Percentiles rank a stretch among this genome's conserved stretches.
phyloP scores from a whole-genome alignment of 2,888 invertebrate species.

The Phaonia tiefii region DNA sequence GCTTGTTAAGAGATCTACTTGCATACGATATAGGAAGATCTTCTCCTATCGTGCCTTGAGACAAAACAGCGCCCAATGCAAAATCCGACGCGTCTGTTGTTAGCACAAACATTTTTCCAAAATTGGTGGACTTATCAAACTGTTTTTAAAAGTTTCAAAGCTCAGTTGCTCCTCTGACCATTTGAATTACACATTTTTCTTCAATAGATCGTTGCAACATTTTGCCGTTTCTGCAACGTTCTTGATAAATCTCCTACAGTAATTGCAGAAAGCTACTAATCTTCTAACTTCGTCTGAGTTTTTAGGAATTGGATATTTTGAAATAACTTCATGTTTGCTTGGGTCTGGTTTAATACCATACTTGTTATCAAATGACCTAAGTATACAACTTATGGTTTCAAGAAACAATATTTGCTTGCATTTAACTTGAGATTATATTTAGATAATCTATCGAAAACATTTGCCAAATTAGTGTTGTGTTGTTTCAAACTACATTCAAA shows the following conservation, averaged over 20 bases:
- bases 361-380: background rate
- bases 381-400: background rate
- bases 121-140: too few relatives aligned
- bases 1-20: conserved; percentile 32
- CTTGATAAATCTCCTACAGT: conserved; percentile 1
- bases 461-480: background rate
- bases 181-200: background rate
- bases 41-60: too few relatives aligned
- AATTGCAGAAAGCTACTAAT: too few relatives aligned
- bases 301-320: background rate
- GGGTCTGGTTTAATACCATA: background rate
- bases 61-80: too few relatives aligned
- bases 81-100: too few relatives aligned
- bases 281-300: too few relatives aligned
- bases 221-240: background rate
- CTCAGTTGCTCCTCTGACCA: background rate
- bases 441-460: background rate
- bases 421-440: too few relatives aligned
- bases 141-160: too few relatives aligned
- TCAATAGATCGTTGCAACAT: background rate
- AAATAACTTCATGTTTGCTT: background rate
- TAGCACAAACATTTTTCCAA: too few relatives aligned
- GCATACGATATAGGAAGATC: background rate
- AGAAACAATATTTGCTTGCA: too few relatives aligned
- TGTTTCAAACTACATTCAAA: background rate